Percentiles rank a stretch among this genome's conserved stretches.
Evolutionary conservation across 2,797 vertebrate genomes (phyloP).

Genomic region (Chromobotia macracanthus): DNA sequence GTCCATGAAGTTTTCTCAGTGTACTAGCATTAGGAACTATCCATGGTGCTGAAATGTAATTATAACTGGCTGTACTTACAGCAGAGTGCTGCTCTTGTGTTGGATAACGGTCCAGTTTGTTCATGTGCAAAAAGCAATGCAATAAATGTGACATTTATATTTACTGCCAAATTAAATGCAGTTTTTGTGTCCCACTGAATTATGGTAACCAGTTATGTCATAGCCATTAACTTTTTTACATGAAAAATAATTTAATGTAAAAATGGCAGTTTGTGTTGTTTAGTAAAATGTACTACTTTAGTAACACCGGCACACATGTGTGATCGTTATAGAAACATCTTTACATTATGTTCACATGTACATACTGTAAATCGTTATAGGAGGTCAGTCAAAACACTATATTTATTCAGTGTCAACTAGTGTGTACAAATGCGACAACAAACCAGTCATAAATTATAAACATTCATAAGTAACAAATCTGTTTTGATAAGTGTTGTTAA

Average conservation of each 20-base stretch:
- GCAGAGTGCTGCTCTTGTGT: constrained; percentile 58
- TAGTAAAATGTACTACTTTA: too few species aligned
- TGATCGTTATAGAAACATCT: background rate
- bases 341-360: constrained; percentile 16
- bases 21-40: constrained; percentile 4
- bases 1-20: background rate
- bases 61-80: constrained; percentile 7
- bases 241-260: background rate
- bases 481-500: background rate
- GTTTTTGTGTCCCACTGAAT: background rate
- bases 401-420: constrained; percentile 46
- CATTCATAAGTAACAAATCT: background rate
- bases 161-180: background rate
- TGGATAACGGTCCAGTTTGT: background rate
- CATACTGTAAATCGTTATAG: background rate
- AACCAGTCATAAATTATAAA: constrained; percentile 46
- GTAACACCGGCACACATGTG: background rate
- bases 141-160: background rate
- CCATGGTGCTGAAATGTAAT: constrained; percentile 27
- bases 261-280: background rate
- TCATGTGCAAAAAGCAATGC: background rate
- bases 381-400: constrained; percentile 53
- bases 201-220: background rate
- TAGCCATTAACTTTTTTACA: background rate
- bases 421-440: constrained; percentile 1